Evolutionary conservation across 2,888 invertebrate genomes (phyloP), one percentile per base, ranked within the genome.

Genomic region (Drosophila atripex): DNA sequence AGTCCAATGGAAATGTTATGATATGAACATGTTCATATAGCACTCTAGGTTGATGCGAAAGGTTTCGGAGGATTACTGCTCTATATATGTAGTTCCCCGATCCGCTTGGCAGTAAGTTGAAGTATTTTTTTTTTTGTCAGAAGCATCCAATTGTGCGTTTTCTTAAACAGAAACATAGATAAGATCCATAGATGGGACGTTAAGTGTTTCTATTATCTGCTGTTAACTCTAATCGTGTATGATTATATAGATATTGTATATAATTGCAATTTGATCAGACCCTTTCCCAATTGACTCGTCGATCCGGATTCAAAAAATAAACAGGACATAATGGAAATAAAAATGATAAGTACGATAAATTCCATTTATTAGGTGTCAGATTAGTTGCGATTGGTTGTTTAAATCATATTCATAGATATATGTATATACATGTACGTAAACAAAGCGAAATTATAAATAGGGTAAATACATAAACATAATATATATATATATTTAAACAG

Each of bases 291-390:
- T 80, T 80, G 80, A 80, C 80, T 70, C 41, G 58, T 59, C 76
- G 23, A 7, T 35, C 0, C 6, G 6, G 7, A n/a, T 47, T 35
- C 12, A 43, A 41, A 43, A 41, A 47, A 52, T n/a, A 12, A 12
- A 49, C 2, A 18, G 46, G 51, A 46, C 14, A 21, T 21, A 39
- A 43, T 23, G 35, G n/a, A 35, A 71, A 23, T 11, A 41, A 66
- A 70, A 55, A 51, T 12, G 46, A 46, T n/a, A 3, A 18, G 30
- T 68, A 84, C 70, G 78, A 80, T 80, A 75, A 65, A 61, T 71
- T 80, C 78, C 85, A 80, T 86, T 80, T 86, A 84, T 82, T 80
- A 70, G 85, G 71, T 54, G 82, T 76, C 79, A 85, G 59, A 82
- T 82, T 76, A 80, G 69, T 80, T 69, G 55, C 53, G 51, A 59